A percentile compares a stretch with the other conserved stretches of the same genome.
phyloP scores from a whole-genome alignment of 2,113 vertebrate genomes.

The Pica pica region DNA sequence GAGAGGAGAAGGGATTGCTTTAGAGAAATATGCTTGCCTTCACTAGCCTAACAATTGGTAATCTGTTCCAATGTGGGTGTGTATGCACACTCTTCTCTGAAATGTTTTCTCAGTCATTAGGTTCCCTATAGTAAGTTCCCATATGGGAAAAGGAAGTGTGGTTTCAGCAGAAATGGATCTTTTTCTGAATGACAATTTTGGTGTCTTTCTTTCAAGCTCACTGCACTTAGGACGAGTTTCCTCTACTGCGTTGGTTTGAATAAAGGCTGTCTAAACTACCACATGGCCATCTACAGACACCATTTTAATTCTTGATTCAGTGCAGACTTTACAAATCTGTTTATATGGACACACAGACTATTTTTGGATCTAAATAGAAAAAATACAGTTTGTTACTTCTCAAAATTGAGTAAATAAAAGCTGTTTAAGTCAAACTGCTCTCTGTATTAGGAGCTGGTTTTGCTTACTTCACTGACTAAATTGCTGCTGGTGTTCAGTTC shows the following conservation, averaged over 20 bases:
- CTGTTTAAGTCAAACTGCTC: not conserved
- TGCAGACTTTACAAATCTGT: not conserved
- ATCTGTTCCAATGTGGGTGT: not conserved
- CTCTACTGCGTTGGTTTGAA: not conserved
- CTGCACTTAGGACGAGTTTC: not conserved
- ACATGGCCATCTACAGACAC: not conserved
- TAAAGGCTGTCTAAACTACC: conserved; percentile 7
- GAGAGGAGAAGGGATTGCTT: conserved; percentile 14
- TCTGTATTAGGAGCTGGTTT: not conserved
- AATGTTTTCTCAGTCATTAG: conserved; percentile 5
- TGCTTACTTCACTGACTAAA: not conserved
- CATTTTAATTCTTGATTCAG: not conserved
- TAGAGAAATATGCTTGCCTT: conserved; percentile 23
- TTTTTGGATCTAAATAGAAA: not conserved
- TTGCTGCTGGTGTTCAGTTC: not conserved
- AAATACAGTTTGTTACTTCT: not conserved
- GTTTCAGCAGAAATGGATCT: conserved; percentile 6
- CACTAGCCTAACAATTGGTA: conserved; percentile 19
- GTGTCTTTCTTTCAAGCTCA: not conserved
- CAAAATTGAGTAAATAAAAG: not conserved
- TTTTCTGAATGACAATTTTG: conserved; percentile 38
- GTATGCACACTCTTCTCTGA: not conserved
- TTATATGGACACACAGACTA: not conserved
- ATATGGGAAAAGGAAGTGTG: conserved; percentile 10
- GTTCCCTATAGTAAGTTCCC: not conserved